Percentiles rank a stretch among this genome's conserved stretches.
phyloP scores from a whole-genome alignment of 2,888 invertebrate genomes.

The Lasioglossum pauxillum region DNA sequence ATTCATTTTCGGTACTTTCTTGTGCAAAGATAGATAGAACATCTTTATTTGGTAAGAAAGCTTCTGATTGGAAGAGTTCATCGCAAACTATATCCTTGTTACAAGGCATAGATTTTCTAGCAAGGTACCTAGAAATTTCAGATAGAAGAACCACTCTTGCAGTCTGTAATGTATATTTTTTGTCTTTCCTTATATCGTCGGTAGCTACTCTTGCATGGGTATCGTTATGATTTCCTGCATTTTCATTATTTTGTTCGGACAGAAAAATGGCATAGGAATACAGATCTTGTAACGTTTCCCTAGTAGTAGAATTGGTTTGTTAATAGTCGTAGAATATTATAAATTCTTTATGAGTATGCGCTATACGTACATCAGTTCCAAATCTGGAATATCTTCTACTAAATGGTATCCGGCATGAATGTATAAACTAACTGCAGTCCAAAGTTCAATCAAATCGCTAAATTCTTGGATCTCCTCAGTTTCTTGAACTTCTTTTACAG shows the following conservation, averaged over 20 bases:
- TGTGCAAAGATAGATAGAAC: slow-evolving; percentile 72
- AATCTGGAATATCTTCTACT: slow-evolving; percentile 76
- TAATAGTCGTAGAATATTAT: slow-evolving; percentile 15
- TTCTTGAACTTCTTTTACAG: slow-evolving; percentile 74
- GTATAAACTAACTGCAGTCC: slow-evolving; percentile 80
- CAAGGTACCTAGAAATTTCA: slow-evolving; percentile 76
- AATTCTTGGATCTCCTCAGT: slow-evolving; percentile 70
- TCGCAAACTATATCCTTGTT: slow-evolving; percentile 75
- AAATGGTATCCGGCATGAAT: slow-evolving; percentile 72
- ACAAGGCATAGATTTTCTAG: slow-evolving; percentile 65
- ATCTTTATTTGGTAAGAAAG: slow-evolving; percentile 79
- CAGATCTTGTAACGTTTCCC: slow-evolving; percentile 72
- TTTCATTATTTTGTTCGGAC: slow-evolving; percentile 13
- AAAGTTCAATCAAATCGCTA: slow-evolving; percentile 78
- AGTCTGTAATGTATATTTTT: slow-evolving; percentile 65
- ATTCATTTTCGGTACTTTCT: slow-evolving; percentile 33
- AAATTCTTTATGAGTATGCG: not conserved
- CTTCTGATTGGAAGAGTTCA: slow-evolving; percentile 76
- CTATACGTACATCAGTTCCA: slow-evolving; percentile 73
- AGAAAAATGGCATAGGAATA: slow-evolving; percentile 49
- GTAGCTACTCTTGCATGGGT: slow-evolving; percentile 16
- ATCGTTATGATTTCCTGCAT: slow-evolving; percentile 21
- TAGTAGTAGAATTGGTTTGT: slow-evolving; percentile 44
- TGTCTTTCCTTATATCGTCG: slow-evolving; percentile 50
- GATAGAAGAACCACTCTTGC: slow-evolving; percentile 71